A percentile compares a stretch with the other conserved stretches of the same genome.
phyloP scores from a whole-genome alignment of 2,113 vertebrate genomes.

The Vidua macroura region DNA sequence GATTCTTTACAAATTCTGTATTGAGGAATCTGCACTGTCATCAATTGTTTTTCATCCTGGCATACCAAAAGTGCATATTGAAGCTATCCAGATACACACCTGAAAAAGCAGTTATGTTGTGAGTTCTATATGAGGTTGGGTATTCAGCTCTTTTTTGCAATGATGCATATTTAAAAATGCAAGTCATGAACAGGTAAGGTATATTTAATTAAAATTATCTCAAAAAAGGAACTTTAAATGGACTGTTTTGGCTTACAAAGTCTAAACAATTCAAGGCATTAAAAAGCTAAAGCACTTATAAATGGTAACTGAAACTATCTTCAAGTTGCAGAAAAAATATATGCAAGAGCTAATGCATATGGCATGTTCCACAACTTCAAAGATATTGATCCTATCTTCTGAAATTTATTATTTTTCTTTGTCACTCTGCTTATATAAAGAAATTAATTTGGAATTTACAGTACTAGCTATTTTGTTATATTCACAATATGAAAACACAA shows the following conservation, averaged over 20 bases:
- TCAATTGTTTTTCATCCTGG: background rate
- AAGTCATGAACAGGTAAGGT: background rate
- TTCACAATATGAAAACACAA: background rate
- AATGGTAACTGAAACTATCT: background rate
- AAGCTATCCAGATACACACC: background rate
- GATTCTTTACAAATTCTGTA: background rate
- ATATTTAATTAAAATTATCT: background rate
- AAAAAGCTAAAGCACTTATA: background rate
- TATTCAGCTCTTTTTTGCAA: background rate
- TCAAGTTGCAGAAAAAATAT: background rate
- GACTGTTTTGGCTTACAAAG: background rate
- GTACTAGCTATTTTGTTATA: background rate
- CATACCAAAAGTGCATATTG: background rate
- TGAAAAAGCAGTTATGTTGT: background rate
- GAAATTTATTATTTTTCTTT: background rate
- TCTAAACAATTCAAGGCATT: background rate
- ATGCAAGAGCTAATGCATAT: background rate
- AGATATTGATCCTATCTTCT: background rate
- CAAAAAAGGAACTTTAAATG: background rate
- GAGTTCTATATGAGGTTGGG: background rate
- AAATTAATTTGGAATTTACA: background rate
- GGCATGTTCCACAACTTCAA: background rate
- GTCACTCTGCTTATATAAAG: background rate
- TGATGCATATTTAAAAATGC: background rate
- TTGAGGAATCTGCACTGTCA: background rate